These are phyloP conservation scores for Protonemura montana DNA, from an alignment of 2,888 invertebrate genomes.

Conservation along the genomic window DNA sequence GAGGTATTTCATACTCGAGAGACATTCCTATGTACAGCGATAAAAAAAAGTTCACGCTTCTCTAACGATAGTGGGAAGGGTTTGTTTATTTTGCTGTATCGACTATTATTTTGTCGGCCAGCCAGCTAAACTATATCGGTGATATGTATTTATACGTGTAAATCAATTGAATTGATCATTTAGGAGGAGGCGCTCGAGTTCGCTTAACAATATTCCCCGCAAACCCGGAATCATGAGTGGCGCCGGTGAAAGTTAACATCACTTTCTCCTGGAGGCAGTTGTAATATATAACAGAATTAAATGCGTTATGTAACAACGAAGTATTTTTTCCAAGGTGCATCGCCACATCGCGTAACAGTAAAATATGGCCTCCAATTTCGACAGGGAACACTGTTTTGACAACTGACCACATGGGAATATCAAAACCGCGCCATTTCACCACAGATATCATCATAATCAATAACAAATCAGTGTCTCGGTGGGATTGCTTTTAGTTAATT, in stretches of 20 bases:
- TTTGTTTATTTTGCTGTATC: neutral
- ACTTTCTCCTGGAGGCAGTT: slow-evolving; percentile 5
- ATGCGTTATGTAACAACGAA: neutral
- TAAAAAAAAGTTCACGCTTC: neutral
- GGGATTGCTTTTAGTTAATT: no score
- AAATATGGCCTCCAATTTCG: neutral
- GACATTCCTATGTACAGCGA: neutral
- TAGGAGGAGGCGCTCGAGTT: neutral
- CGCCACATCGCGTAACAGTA: neutral
- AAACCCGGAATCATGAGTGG: slow-evolving; percentile 12
- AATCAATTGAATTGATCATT: neutral
- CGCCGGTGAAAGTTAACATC: slow-evolving; percentile 7
- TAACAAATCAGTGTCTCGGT: no score
- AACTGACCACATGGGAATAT: no score
- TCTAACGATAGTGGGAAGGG: neutral
- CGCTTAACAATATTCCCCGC: neutral
- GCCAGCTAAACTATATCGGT: neutral
- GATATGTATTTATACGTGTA: neutral
- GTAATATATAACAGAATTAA: slow-evolving; percentile 7
- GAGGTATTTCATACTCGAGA: no score
- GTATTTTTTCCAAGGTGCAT: neutral
- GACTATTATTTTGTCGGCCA: no score
- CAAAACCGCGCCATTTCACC: no score
- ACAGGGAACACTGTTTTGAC: no score
- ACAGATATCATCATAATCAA: no score